Evolutionary conservation across 2,113 vertebrate species (phyloP).

Genomic region (Melospiza georgiana): DNA sequence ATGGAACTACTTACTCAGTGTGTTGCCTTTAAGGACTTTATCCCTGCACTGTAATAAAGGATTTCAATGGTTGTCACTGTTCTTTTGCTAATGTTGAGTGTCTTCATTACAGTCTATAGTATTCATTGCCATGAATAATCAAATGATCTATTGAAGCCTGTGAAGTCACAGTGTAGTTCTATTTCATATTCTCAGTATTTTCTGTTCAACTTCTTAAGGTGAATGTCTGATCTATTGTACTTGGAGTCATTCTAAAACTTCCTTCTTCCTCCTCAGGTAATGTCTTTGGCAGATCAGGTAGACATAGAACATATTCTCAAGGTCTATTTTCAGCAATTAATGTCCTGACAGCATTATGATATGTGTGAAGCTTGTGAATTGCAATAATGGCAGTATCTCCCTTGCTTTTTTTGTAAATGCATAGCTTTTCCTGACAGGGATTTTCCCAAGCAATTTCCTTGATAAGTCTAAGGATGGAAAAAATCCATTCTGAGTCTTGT

Average conservation of each 20-base stretch:
- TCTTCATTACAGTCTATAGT: background rate
- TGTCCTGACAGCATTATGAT: background rate
- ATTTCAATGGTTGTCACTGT: background rate
- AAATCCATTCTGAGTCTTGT: background rate
- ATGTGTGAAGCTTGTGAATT: background rate
- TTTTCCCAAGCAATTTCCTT: background rate
- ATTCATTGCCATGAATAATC: background rate
- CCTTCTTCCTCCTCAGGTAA: background rate
- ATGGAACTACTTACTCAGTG: conserved; percentile 51
- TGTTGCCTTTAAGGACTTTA: conserved; percentile 47
- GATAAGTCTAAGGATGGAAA: background rate
- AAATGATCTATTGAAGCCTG: conserved; percentile 20
- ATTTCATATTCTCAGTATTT: background rate
- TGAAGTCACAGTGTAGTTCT: background rate
- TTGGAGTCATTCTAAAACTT: background rate
- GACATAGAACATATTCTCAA: background rate
- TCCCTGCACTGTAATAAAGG: background rate
- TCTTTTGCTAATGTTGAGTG: conserved; percentile 31
- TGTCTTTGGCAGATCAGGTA: background rate
- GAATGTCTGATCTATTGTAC: background rate
- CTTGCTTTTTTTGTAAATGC: background rate
- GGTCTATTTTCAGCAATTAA: background rate
- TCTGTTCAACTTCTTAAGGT: background rate
- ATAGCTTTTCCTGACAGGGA: background rate
- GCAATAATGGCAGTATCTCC: background rate